phyloP scores from a whole-genome alignment of 2,797 vertebrate species.

The Apogon hyalosoma region DNA sequence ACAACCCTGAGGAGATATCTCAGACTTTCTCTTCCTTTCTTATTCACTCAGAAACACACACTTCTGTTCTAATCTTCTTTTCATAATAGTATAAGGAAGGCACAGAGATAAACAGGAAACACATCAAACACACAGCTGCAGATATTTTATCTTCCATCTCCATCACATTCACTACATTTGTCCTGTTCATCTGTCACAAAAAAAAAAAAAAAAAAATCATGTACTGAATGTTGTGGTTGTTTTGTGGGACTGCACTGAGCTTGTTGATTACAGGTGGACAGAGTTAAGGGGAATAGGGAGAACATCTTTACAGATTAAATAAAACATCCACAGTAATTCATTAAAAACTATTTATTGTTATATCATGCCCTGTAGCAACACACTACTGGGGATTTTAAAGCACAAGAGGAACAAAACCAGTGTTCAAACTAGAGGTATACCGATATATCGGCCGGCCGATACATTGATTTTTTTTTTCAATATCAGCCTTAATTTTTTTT shows the following conservation, averaged over 20 bases:
- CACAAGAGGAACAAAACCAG: too few species aligned
- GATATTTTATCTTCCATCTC: conserved; percentile 27
- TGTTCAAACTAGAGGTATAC: too few species aligned
- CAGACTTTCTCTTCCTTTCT: conserved; percentile 27
- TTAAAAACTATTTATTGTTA: too few species aligned
- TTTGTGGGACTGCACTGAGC: conserved; percentile 13
- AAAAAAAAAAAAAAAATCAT: conserved; percentile 7
- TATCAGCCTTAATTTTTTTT: too few species aligned
- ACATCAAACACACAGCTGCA: conserved; percentile 22
- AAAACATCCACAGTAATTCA: too few species aligned
- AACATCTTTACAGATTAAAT: too few species aligned
- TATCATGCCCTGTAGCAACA: too few species aligned
- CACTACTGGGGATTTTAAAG: too few species aligned
- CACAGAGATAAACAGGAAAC: neutral
- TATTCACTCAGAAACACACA: conserved; percentile 30
- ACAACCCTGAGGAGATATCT: conserved; percentile 20
- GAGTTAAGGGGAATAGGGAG: too few species aligned
- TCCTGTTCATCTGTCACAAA: conserved; percentile 16
- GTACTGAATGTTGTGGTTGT: conserved; percentile 1
- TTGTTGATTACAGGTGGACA: conserved; percentile 19
- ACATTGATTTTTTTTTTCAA: too few species aligned
- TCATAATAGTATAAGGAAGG: conserved; percentile 1
- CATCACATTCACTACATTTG: conserved; percentile 2
- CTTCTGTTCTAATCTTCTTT: conserved; percentile 27
- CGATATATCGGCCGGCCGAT: too few species aligned